These are phyloP conservation scores for Myotis daubentonii DNA, from an alignment of 2,797 vertebrate genomes.

Conservation along the genomic window DNA sequence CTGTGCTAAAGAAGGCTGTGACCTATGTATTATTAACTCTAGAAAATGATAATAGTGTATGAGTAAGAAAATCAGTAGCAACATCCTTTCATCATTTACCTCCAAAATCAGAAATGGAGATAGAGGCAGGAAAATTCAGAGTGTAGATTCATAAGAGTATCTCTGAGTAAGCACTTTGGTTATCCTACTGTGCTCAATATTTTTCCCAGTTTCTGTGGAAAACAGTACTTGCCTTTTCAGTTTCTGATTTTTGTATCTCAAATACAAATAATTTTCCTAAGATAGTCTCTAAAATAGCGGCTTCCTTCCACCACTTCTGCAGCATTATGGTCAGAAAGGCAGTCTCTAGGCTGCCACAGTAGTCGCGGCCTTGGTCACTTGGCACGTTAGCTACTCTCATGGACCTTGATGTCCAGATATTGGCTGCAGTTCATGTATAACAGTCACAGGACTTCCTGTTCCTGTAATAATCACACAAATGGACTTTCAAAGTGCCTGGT, in stretches of 20 bases:
- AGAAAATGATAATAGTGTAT: not conserved
- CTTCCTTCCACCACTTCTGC: not conserved
- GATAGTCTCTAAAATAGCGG: not conserved
- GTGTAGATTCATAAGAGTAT: not conserved
- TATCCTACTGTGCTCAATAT: not conserved
- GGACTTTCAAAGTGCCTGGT: not conserved
- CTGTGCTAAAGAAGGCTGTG: not conserved
- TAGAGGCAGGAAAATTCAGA: not conserved
- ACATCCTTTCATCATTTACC: not conserved
- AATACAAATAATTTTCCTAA: slow-evolving; percentile 22
- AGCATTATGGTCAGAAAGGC: not conserved
- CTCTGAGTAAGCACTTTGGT: not conserved
- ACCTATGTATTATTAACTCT: not conserved
- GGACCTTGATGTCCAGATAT: not conserved
- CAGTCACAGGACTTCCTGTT: not conserved
- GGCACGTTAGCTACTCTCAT: not conserved
- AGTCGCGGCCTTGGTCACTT: not conserved
- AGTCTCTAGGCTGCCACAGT: not conserved
- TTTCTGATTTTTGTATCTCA: not conserved
- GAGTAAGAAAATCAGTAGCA: slow-evolving; percentile 1
- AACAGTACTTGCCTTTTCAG: slow-evolving; percentile 20
- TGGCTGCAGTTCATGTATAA: not conserved
- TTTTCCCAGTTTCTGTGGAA: not conserved
- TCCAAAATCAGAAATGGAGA: slow-evolving; percentile 1
- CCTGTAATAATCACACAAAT: not conserved